Evolutionary conservation across 2,113 vertebrate genomes (phyloP).

Genomic region (Acanthisitta chloris): DNA sequence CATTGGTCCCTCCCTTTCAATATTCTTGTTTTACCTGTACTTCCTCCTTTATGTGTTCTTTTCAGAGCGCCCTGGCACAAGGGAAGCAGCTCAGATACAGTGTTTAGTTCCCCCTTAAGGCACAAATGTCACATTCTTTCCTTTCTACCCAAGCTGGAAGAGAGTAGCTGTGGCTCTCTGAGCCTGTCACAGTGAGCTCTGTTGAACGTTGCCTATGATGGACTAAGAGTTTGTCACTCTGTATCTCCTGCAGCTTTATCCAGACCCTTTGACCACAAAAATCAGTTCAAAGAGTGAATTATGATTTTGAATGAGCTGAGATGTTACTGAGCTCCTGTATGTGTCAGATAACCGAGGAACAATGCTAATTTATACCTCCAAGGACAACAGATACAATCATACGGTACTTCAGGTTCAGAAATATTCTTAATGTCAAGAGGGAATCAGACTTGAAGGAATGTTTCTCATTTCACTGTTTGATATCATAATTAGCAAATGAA

Average conservation of each 20-base stretch:
- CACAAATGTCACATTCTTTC: slow-evolving; percentile 70
- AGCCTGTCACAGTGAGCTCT: not conserved
- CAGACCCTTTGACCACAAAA: slow-evolving; percentile 70
- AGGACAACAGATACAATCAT: not conserved
- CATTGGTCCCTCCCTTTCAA: not conserved
- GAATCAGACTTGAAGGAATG: not conserved
- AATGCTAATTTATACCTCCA: not conserved
- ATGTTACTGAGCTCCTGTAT: slow-evolving; percentile 7
- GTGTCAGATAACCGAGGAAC: not conserved
- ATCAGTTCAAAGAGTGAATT: slow-evolving; percentile 79
- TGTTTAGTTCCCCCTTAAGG: slow-evolving; percentile 66
- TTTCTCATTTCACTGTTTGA: not conserved
- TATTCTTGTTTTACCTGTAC: not conserved
- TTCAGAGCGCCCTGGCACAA: not conserved
- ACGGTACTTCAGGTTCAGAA: not conserved
- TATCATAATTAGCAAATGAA: not conserved
- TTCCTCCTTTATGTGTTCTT: not conserved
- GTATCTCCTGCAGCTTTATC: slow-evolving; percentile 31
- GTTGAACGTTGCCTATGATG: not conserved
- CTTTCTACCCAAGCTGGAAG: slow-evolving; percentile 50
- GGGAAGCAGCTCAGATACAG: not conserved
- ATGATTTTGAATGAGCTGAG: slow-evolving; percentile 74
- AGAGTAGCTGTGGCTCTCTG: slow-evolving; percentile 40
- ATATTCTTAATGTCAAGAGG: not conserved
- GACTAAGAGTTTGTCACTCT: not conserved